Base-by-base conservation (phyloP, 2,797 vertebrate genomes). In the Loris lydekkerianus region DNA sequence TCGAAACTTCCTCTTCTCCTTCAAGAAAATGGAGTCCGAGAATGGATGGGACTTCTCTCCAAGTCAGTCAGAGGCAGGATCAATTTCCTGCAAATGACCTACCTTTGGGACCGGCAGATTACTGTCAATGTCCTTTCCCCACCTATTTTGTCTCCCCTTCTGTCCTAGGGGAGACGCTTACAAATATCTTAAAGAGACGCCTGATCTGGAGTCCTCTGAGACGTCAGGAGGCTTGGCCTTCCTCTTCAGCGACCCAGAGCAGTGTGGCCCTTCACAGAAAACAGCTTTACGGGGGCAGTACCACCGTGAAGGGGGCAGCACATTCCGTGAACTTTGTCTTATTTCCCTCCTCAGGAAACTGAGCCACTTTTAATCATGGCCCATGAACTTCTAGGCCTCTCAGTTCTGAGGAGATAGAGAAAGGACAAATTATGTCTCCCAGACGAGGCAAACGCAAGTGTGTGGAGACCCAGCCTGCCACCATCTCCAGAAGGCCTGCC, bases 1-100 rank as follows among this genome's bases (percentile, higher is more conserved):
- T 76, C 37, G 10, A 37, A 89, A 61, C 11, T 85, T 96, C 89
- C n/a, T 93, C 53, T 69, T 34, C 43, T 77, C 63, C 3, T 29
- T 76, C 69, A 53, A 78, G 78, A 91, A 93, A 76, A 96, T 73
- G 63, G 53, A 65, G 29, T 83, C 37, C 77, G 65, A 43, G 7
- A n/a, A 72, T 61, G 17, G 29, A 20, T 1, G 20, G 67, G n/a
- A 58, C 29, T 56, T 78, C 23, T 87, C 46, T n/a, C 34, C 31
- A 56, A 73, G 13, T 82, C 27, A 46, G 2, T 3, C 3, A 37
- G 81, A 94, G 34, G 61, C 40, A 91, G 89, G 31, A 77, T 67
- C 31, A 37, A 21, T 58, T 94, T 93, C 67, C 63, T 43, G 9
- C 21, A 75, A 80, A 46, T 34, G 49, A 67, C 34, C 13, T 94